Conservation (phyloP, 2,797 vertebrate genomes). For the Monodelphis domestica region DNA sequence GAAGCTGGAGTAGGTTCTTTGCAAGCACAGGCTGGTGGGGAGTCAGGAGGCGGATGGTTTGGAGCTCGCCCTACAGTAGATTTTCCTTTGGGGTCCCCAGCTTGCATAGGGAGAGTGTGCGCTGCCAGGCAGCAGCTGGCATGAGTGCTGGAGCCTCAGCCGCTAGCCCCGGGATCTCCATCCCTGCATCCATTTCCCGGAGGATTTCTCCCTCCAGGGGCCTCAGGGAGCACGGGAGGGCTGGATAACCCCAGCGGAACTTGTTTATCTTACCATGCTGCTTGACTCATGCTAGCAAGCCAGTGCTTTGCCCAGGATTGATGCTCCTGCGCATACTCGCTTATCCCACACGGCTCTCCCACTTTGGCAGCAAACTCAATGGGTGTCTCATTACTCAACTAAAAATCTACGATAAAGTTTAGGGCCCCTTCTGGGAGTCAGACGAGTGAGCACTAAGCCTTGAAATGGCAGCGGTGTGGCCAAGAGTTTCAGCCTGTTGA, state of each 20-base stretch:
- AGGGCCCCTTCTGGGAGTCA: not conserved
- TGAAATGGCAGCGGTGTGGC: not conserved
- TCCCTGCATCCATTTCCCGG: not conserved
- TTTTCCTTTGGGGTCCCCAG: not conserved
- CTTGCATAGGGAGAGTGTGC: not conserved
- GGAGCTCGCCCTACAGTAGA: not conserved
- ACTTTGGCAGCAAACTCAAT: not conserved
- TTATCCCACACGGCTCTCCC: not conserved
- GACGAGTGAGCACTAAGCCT: not conserved
- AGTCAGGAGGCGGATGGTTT: not conserved
- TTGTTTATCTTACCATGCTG: not conserved
- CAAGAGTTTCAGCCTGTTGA: not conserved
- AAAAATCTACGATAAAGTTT: not conserved
- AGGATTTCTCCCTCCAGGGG: not conserved
- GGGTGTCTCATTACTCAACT: not conserved
- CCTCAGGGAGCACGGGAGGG: not conserved
- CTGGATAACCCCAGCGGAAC: not conserved
- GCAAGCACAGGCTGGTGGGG: not conserved
- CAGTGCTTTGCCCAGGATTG: too few relatives aligned
- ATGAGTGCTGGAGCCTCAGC: not conserved
- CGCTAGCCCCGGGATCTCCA: not conserved
- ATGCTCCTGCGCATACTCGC: not conserved
- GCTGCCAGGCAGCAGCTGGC: not conserved
- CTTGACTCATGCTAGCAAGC: not conserved
- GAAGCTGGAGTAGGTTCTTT: conserved; percentile 87